Evolutionary conservation across 2,113 vertebrate genomes (phyloP).

Genomic region (Trogon melanurus): DNA sequence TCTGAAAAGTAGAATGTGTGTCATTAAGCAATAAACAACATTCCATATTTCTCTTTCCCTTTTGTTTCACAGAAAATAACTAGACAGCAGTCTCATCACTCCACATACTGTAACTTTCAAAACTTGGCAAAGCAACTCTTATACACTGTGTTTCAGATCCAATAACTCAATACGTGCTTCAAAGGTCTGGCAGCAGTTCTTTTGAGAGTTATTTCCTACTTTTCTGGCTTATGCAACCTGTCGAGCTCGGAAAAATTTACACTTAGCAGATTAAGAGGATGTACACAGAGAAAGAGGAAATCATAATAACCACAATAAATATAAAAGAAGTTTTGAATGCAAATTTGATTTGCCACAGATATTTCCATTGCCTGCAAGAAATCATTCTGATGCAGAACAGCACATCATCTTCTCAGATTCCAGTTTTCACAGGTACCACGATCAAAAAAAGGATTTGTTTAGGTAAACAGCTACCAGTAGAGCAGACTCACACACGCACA

Average conservation of each 20-base stretch:
- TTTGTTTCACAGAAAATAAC: constrained; percentile 35
- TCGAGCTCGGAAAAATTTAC: constrained; percentile 18
- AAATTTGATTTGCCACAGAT: constrained; percentile 47
- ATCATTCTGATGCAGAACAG: not conserved
- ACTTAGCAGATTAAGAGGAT: constrained; percentile 24
- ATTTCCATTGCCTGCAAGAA: constrained; percentile 32
- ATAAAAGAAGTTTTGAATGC: constrained; percentile 35
- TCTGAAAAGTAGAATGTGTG: not conserved
- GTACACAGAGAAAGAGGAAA: constrained; percentile 9
- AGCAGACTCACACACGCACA: not conserved
- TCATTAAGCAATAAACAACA: not conserved
- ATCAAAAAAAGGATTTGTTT: not conserved
- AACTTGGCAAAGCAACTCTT: constrained; percentile 36
- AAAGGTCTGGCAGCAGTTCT: constrained; percentile 22
- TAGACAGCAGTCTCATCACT: constrained; percentile 7
- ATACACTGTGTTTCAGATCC: not conserved
- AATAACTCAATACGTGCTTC: not conserved
- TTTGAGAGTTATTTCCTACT: constrained; percentile 48
- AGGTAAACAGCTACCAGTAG: not conserved
- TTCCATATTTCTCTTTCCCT: not conserved
- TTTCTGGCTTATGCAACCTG: constrained; percentile 35
- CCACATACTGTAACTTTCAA: constrained; percentile 39
- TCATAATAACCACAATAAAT: constrained; percentile 31
- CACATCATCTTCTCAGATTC: not conserved
- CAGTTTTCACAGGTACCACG: not conserved